Percentiles rank a stretch among this genome's conserved stretches.
Conservation (phyloP, 2,797 vertebrate species). For the Synaphobranchus kaupii region DNA sequence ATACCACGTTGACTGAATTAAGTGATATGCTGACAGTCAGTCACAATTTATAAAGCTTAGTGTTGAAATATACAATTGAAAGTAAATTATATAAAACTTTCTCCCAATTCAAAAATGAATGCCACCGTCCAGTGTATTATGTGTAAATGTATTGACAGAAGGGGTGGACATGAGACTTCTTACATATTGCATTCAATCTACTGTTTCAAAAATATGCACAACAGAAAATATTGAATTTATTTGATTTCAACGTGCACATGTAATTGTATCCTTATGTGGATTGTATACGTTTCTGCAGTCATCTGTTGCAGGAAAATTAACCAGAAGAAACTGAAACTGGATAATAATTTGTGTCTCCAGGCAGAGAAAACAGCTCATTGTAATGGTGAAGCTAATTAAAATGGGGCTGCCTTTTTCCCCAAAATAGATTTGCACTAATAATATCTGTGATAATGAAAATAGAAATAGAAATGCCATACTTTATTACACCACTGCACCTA, state of each 20-base stretch:
- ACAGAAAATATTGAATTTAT: too few species aligned
- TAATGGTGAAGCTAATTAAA: conserved; percentile 16
- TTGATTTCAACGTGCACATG: conserved; percentile 17
- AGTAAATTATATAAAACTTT: background rate
- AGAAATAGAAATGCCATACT: background rate
- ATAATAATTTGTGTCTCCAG: conserved; percentile 17
- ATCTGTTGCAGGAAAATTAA: conserved; percentile 17
- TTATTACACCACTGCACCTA: background rate
- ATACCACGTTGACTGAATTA: too few species aligned
- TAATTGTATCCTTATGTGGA: conserved; percentile 43
- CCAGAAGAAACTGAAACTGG: conserved; percentile 9
- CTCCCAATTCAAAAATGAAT: background rate
- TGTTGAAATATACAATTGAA: too few species aligned
- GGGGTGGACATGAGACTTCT: too few species aligned
- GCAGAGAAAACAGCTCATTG: conserved; percentile 25
- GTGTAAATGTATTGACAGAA: too few species aligned
- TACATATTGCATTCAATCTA: too few species aligned
- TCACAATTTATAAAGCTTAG: too few species aligned
- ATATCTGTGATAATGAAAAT: background rate
- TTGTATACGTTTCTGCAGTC: conserved; percentile 22
- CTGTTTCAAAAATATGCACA: too few species aligned
- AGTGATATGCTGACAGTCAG: background rate
- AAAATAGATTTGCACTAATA: background rate
- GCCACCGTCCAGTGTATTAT: background rate
- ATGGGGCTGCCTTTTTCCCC: background rate